Evolutionary conservation across 2,113 vertebrate genomes (phyloP), one percentile per base, ranked within the genome.

Genomic region (Otus sunia): DNA sequence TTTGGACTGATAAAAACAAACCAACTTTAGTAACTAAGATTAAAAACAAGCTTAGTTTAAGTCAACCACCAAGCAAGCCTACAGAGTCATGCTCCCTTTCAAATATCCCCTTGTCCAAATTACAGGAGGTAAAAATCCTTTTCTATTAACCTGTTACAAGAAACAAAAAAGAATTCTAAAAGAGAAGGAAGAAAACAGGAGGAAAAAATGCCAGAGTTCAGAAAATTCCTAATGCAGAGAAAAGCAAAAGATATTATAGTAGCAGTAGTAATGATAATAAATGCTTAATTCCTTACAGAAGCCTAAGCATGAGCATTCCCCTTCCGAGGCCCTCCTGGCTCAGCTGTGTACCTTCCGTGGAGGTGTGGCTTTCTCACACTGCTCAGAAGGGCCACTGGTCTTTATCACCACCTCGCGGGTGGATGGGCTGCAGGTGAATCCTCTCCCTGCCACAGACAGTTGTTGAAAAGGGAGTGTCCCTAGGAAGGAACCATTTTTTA

Each of bases 261-360:
- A 26, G 27, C 6, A 6, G 12, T 12, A 22, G 11, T 8, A 20
- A 9, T 0, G 72, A 14, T 5, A 67, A 5, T 14, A 45, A 69
- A 27, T 1, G 6, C 8, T 10, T 49, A 6, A 43, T 36, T 56
- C 30, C 37, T 90, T 79, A 58, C 36, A 29, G 62, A 77, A 67
- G 2, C 4, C 20, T 11, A 17, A 71, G 16, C 12, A 43, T 1
- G 6, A 39, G 6, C 8, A 34, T 39, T 7, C 36, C 9, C 11
- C 13, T 45, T 52, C 23, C 1, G 0, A 43, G 10, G 2, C 22
- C 15, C 34, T 80, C 55, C 67, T 41, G 43, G 14, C 15, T 75
- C 32, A 56, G 19, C 15, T 64, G 25, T 39, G 7, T 16, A 2
- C 52, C 12, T 15, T 47, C 32, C 2, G 0, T 3, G 5, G 43